Conservation (phyloP, 2,797 vertebrate genomes). For the Vipera ursinii region DNA sequence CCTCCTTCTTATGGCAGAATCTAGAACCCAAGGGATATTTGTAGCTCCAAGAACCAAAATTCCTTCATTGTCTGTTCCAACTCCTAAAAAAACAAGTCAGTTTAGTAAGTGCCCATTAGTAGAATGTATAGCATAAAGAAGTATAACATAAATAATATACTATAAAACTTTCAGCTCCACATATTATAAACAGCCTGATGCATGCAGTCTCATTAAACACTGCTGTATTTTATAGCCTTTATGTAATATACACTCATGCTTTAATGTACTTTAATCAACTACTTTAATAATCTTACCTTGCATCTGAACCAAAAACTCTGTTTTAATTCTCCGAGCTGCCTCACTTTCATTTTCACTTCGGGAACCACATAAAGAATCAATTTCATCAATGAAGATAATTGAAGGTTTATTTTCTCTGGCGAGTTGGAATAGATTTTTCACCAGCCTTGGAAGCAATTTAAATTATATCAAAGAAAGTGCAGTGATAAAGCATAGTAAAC, state of each 20-base stretch:
- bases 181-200: background rate
- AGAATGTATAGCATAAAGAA: background rate
- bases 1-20: slow-evolving; percentile 98
- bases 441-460: slow-evolving; percentile 76
- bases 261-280: background rate
- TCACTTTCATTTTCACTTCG: slow-evolving; percentile 98
- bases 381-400: slow-evolving; percentile 98
- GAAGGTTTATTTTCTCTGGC: slow-evolving; percentile 95
- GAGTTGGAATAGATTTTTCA: slow-evolving; percentile 94
- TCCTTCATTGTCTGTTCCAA: slow-evolving; percentile 94
- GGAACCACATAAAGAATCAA: slow-evolving; percentile 94
- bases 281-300: slow-evolving; percentile 78
- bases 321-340: slow-evolving; percentile 95
- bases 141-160: background rate
- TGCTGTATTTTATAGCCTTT: background rate
- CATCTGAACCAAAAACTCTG: slow-evolving; percentile 98
- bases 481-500: background rate
- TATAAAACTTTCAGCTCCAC: background rate
- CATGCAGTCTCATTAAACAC: background rate
- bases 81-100: slow-evolving; percentile 75
- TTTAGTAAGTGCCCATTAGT: background rate
- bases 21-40: slow-evolving; percentile 98
- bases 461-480: background rate
- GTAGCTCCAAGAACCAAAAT: slow-evolving; percentile 98
- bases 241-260: background rate